Evolutionary conservation across 2,888 invertebrate species (phyloP), one percentile per base, ranked within the genome.

Genomic region (Dicyrtoma fusca): DNA sequence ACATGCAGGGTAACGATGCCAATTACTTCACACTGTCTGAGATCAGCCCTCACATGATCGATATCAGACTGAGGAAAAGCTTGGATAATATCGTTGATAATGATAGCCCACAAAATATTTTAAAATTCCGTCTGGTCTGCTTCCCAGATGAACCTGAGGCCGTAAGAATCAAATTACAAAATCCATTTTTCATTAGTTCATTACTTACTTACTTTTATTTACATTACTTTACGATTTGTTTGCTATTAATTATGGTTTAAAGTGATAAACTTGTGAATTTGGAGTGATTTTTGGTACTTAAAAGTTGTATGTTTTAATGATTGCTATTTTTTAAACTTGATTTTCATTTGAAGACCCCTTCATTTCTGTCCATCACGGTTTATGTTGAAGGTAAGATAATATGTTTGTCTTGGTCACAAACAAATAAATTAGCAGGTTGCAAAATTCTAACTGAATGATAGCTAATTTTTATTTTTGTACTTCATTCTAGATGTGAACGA

Each of bases 331-430:
- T 17, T 53, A 17, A 53, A 17, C 2, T 62, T 62, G 59, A 25
- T 44, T n/a, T n/a, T n/a, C 81, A 75, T 81, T 83, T 84, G 42
- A 85, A 93, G 92, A 90, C 91, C 81, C 91, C 92, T 70, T 90
- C 91, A 64, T 93, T 90, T 80, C 86, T 94, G 23, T 91, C 92
- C 1, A 90, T 93, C 76, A 94, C 93, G 4, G 92, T 94, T 5
- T 94, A 94, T 83, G 91, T 94, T 6, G 93, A 94, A 83, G 94
- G 94, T 82, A 87, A 89, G 0, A 34, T n/a, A n/a, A n/a, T n/a
- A n/a, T n/a, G n/a, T n/a, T n/a, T n/a, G n/a, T n/a, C n/a, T n/a
- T n/a, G n/a, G n/a, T n/a, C n/a, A n/a, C n/a, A n/a, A n/a, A n/a
- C n/a, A n/a, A n/a, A n/a, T n/a, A n/a, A n/a, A n/a, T n/a, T n/a